A percentile compares a stretch with the other conserved stretches of the same genome.
phyloP scores from a whole-genome alignment of 2,888 invertebrate species.

The Xestia sexstrigata region DNA sequence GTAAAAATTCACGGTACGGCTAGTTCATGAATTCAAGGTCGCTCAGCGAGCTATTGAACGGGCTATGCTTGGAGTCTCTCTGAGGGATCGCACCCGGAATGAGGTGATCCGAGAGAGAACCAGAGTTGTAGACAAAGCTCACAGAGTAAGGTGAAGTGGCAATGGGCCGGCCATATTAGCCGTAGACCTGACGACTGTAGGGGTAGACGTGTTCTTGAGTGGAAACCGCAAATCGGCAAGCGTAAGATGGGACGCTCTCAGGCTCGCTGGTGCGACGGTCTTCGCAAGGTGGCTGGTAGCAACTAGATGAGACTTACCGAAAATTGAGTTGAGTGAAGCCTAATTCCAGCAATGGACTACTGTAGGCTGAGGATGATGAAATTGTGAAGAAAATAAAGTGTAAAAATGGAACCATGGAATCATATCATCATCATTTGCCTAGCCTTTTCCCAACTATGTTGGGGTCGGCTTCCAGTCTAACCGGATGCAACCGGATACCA shows the following conservation, averaged over 20 bases:
- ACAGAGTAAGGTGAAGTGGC: neutral
- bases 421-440: too few relatives aligned
- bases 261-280: neutral
- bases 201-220: neutral
- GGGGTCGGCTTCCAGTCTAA: too few relatives aligned
- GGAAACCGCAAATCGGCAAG: neutral
- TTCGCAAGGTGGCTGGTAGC: neutral
- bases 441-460: too few relatives aligned
- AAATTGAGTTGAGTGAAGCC: neutral
- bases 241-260: neutral
- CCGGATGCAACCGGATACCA: too few relatives aligned
- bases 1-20: neutral
- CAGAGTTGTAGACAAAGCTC: neutral
- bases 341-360: neutral
- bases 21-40: neutral
- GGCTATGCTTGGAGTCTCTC: neutral
- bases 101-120: neutral
- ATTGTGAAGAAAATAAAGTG: slow-evolving; percentile 8
- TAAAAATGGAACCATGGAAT: neutral
- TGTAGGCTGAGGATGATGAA: neutral
- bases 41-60: neutral
- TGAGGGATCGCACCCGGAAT: neutral
- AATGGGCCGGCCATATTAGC: neutral
- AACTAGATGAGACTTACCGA: neutral
- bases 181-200: neutral